Evolutionary conservation across 2,113 vertebrate species (phyloP), one percentile per base, ranked within the genome.

Genomic region (Pyrgilauda ruficollis): DNA sequence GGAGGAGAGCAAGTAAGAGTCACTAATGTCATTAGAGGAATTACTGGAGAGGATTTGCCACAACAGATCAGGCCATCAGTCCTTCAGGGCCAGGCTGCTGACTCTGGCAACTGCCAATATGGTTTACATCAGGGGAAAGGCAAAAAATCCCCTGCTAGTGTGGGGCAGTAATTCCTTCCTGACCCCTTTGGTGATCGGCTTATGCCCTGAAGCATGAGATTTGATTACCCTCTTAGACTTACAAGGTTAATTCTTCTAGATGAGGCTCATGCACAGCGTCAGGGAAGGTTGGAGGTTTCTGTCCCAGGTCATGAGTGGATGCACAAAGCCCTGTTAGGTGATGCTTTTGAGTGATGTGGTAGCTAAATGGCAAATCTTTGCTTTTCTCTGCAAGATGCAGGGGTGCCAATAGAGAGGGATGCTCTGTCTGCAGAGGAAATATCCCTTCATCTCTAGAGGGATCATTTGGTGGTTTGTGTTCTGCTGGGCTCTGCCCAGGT

Each of bases 161-260:
- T 86, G 85, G 84, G 92, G 68, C 84, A 61, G 72, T 97, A 96
- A 96, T 96, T 96, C 94, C 95, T 88, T 96, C 95, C 97, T 96
- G 92, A 94, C 82, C 96, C 88, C 94, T 82, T 73, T 30, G 78
- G 93, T 68, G 89, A 96, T 94, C 92, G 33, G 96, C 95, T 97
- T 97, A 97, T 2, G 89, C 82, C 93, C 66, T 73, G 75, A 35
- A 94, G 90, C 94, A 80, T 92, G 88, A 90, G 96, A 96, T 97
- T 94, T 67, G 92, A 94, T 94, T 93, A 92, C 96, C 96, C 72
- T 91, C 95, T 96, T 96, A 85, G 95, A 78, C 94, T 97, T 96
- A 97, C 1, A 70, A 97, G 92, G 95, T 97, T 97, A 97, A 97
- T 97, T 95, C 96, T 80, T 39, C 53, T 30, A 1, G 72, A 62